Evolutionary conservation across 2,888 invertebrate species (phyloP), one percentile per base, ranked within the genome.

Genomic region (Patella pellucida): DNA sequence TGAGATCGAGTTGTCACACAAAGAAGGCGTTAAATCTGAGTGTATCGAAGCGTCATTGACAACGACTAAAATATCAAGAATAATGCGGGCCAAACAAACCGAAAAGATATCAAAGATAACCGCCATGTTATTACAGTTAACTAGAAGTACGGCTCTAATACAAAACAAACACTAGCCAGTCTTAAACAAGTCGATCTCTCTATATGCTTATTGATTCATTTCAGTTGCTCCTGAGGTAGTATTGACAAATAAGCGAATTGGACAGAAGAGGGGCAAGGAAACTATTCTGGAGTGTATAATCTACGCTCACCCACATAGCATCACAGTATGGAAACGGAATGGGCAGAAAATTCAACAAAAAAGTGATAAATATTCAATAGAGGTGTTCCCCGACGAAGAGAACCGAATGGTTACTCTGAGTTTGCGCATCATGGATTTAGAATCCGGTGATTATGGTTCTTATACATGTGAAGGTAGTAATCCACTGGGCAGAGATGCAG

Each of bases 201-300:
- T 62, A 56, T 62, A 23, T 15, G 19, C 67, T 27, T 69, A 27
- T 23, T 56, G 19, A 31, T 73, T 27, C 68, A 16, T 72, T 71
- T 72, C 77, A 85, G 85, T 83, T 74, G 76, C 85, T 16, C 86
- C 87, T 11, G 83, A 85, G 76, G 82, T 87, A n/a, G 68, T 69
- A 52, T 73, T 87, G 71, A 78, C 84, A 15, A 84, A 83, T 75
- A 77, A 75, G 27, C 79, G 86, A 50, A 83, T 87, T 31, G 84
- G 86, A 3, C 87, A 87, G 74, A 67, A 69, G 50, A 68, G 77
- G 68, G 82, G 83, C 68, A 81, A 81, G 75, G 85, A 85, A 67
- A 87, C 87, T 14, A 86, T 86, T 72, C 80, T 87, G 70, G 85
- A 86, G 70, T 87, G 87, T 77, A 71, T 73, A 68, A 85, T 87